Conservation (phyloP, 2,888 invertebrate species). For the Caenorhabditis uteleia region DNA sequence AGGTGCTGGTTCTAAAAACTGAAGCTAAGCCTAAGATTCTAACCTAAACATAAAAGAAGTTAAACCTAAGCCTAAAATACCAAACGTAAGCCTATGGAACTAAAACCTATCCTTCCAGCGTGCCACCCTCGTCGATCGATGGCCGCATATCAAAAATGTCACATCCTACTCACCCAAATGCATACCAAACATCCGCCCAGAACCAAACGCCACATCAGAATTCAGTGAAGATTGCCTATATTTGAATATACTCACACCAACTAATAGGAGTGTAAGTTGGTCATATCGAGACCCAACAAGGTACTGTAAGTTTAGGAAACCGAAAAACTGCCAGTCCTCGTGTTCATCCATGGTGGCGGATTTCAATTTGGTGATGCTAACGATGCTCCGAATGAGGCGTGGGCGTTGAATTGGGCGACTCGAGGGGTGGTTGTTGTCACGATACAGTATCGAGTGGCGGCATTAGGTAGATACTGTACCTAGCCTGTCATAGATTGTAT, state of each 20-base stretch:
- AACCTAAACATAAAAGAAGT: too few species aligned
- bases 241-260: slow-evolving; percentile 27
- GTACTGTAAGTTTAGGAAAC: too few species aligned
- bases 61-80: too few species aligned
- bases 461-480: slow-evolving; percentile 7
- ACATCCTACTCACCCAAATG: slow-evolving; percentile 12
- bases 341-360: slow-evolving; percentile 33
- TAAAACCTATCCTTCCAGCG: too few species aligned
- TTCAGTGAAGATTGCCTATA: slow-evolving; percentile 36
- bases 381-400: too few species aligned
- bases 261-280: slow-evolving; percentile 12
- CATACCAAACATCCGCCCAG: slow-evolving; percentile 12
- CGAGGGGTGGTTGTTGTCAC: slow-evolving; percentile 17
- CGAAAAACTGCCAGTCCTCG: slow-evolving; percentile 14
- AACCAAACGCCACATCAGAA: slow-evolving; percentile 8
- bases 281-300: too few species aligned
- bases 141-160: slow-evolving; percentile 7
- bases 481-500: background rate
- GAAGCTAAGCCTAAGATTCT: too few species aligned
- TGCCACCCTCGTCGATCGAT: too few species aligned
- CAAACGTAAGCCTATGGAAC: too few species aligned
- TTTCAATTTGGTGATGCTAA: slow-evolving; percentile 24
- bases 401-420: slow-evolving; percentile 12
- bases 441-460: slow-evolving; percentile 28
- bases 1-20: too few species aligned